Evolutionary conservation across 2,797 vertebrate genomes (phyloP).

Genomic region (Bufotes viridis): DNA sequence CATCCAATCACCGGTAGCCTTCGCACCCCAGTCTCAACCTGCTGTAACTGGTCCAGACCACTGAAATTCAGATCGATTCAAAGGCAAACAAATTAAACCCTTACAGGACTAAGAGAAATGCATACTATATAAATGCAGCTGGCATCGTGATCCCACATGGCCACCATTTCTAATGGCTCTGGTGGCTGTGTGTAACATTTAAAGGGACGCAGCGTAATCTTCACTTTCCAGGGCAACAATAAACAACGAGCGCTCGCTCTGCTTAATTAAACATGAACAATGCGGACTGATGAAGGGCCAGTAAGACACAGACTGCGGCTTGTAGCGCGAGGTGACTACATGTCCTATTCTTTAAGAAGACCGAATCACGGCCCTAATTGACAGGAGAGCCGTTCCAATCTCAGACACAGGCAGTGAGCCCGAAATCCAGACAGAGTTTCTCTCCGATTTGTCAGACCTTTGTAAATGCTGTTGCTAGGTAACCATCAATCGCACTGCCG

Average conservation of each 20-base stretch:
- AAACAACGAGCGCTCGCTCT: not conserved
- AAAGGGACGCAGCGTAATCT: not conserved
- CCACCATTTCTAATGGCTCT: too few species aligned
- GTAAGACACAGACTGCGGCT: not conserved
- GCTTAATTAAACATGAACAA: slow-evolving; percentile 28
- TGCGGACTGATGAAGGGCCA: not conserved
- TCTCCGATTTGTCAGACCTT: slow-evolving; percentile 54
- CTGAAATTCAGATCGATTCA: too few species aligned
- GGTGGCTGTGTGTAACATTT: not conserved
- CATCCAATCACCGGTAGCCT: too few species aligned
- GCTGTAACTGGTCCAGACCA: too few species aligned
- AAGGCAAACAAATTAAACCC: too few species aligned
- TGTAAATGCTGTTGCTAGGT: slow-evolving; percentile 66
- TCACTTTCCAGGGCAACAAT: not conserved
- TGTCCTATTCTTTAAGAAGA: not conserved
- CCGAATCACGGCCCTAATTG: slow-evolving; percentile 48
- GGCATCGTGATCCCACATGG: too few species aligned
- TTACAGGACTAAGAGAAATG: too few species aligned
- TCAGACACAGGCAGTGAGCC: slow-evolving; percentile 49
- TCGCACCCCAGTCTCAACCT: too few species aligned
- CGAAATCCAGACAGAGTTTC: slow-evolving; percentile 20
- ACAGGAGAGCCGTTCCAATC: slow-evolving; percentile 50
- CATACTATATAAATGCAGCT: too few species aligned
- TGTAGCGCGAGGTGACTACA: slow-evolving; percentile 6
- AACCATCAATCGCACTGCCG: slow-evolving; percentile 63